Conservation (phyloP, 2,888 invertebrate genomes). For the Eremobia ochroleuca region DNA sequence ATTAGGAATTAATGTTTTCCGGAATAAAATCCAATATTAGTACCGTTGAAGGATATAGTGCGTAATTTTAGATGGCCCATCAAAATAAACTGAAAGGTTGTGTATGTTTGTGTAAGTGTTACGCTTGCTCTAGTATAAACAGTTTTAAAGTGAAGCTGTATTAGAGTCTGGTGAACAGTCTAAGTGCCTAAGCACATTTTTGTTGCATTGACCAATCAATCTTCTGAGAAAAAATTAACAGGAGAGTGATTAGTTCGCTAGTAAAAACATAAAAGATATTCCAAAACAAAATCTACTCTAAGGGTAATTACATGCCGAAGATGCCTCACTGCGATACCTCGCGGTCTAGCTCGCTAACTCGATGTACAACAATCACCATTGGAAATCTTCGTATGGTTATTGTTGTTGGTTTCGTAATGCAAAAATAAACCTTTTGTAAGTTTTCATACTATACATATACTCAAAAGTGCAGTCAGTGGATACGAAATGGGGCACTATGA, state of each 20-base stretch:
- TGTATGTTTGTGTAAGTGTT: slow-evolving; percentile 30
- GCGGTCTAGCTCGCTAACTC: neutral
- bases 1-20: slow-evolving; percentile 66
- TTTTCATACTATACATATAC: no score
- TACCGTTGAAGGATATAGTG: slow-evolving; percentile 60
- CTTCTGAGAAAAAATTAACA: neutral
- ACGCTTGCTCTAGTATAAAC: slow-evolving; percentile 29
- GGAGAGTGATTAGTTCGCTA: neutral
- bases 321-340: neutral
- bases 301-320: neutral
- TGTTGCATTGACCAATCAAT: neutral
- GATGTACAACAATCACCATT: no score
- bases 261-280: neutral
- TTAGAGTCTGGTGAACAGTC: neutral
- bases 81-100: slow-evolving; percentile 55
- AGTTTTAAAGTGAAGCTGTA: slow-evolving; percentile 22
- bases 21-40: slow-evolving; percentile 66
- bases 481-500: no score
- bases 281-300: neutral
- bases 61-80: slow-evolving; percentile 53
- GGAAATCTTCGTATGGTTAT: no score
- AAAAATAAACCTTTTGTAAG: no score
- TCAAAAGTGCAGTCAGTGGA: no score
- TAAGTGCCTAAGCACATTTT: neutral
- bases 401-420: no score